These are phyloP conservation scores for Capromys pilorides DNA, from an alignment of 2,797 vertebrate genomes.

Conservation along the genomic window DNA sequence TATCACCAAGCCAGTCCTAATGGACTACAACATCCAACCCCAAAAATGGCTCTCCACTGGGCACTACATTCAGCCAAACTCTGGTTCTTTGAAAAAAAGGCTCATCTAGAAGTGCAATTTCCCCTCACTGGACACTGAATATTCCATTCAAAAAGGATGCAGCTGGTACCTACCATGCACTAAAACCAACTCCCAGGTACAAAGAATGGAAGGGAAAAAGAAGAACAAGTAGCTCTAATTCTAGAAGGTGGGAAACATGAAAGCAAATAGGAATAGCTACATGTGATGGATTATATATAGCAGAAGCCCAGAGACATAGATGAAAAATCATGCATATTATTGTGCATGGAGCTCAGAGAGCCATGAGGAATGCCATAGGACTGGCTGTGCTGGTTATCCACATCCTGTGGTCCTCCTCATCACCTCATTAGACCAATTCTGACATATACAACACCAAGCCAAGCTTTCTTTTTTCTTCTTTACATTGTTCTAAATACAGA, in stretches of 20 bases:
- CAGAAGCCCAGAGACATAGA: not conserved
- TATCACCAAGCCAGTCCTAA: not conserved
- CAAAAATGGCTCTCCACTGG: not conserved
- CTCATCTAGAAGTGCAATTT: not conserved
- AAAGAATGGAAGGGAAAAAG: accelerated
- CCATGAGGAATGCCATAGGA: too few species aligned
- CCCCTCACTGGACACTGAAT: not conserved
- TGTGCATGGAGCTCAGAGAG: too few species aligned
- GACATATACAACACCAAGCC: not conserved
- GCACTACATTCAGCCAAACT: not conserved
- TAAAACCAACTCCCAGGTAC: not conserved
- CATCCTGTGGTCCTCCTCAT: not conserved
- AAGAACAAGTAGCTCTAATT: not conserved
- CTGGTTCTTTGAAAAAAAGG: not conserved
- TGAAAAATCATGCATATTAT: not conserved
- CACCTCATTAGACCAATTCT: not conserved
- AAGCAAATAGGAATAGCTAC: not conserved
- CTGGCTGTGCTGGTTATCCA: not conserved
- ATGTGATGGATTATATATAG: not conserved
- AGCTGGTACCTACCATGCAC: not conserved
- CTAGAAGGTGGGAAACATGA: too few species aligned
- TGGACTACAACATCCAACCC: not conserved
- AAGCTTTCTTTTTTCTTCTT: not conserved
- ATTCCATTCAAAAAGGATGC: not conserved
- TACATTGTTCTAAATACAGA: not conserved